phyloP scores from a whole-genome alignment of 2,797 vertebrate genomes.

The Manis pentadactyla region DNA sequence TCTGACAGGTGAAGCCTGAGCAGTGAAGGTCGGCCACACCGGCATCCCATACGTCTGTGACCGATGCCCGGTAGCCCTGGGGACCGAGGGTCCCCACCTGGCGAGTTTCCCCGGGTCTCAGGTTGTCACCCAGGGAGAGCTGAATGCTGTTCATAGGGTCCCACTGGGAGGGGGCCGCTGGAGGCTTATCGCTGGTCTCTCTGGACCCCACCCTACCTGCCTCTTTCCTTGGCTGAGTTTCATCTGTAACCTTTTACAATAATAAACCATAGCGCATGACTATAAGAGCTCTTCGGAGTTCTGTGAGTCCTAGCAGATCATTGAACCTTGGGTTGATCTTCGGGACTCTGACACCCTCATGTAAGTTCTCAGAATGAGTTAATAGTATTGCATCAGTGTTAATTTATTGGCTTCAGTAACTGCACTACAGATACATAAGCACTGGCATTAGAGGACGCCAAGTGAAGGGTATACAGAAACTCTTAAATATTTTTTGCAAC shows the following conservation, averaged over 20 bases:
- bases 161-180: not conserved
- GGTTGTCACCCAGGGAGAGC: not conserved
- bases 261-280: not conserved
- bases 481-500: not conserved
- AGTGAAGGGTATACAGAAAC: not conserved
- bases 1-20: not conserved
- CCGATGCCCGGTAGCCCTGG: not conserved
- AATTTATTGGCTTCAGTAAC: not conserved
- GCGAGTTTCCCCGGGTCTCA: not conserved
- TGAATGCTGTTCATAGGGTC: not conserved
- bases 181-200: not conserved
- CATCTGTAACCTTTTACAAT: not conserved
- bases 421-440: not conserved
- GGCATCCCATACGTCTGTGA: not conserved
- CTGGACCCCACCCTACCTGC: not conserved
- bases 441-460: not conserved
- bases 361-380: not conserved
- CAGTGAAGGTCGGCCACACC: not conserved
- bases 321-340: not conserved
- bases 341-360: not conserved
- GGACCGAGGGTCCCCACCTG: not conserved
- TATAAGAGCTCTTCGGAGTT: not conserved
- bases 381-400: not conserved
- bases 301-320: not conserved
- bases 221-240: not conserved